Evolutionary conservation across 2,888 invertebrate species (phyloP).

Genomic region (Epirrhoe alternata): DNA sequence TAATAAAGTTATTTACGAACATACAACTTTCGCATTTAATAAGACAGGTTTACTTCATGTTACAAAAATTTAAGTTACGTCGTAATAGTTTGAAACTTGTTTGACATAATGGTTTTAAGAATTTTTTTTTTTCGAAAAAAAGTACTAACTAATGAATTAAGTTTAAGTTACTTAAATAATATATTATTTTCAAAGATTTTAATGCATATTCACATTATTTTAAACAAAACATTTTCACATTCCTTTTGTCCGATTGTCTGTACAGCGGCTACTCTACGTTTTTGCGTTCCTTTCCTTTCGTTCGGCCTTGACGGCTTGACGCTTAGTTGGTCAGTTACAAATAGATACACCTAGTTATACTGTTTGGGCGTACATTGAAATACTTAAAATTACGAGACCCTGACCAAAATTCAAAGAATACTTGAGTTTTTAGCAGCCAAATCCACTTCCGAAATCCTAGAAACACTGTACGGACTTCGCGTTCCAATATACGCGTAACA

Average conservation of each 20-base stretch:
- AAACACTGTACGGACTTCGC: too few relatives aligned
- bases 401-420: not conserved
- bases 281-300: slow-evolving; percentile 76
- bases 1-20: slow-evolving; percentile 3
- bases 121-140: too few relatives aligned
- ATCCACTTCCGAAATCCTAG: too few relatives aligned
- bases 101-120: too few relatives aligned
- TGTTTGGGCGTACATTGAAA: slow-evolving; percentile 4
- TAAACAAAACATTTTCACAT: slow-evolving; percentile 13
- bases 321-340: slow-evolving; percentile 39
- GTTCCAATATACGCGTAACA: too few relatives aligned
- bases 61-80: not conserved
- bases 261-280: slow-evolving; percentile 56
- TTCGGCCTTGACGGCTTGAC: slow-evolving; percentile 68
- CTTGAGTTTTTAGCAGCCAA: not conserved
- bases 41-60: not conserved
- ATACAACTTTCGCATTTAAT: slow-evolving; percentile 5
- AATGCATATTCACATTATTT: not conserved
- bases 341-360: slow-evolving; percentile 5
- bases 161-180: too few relatives aligned
- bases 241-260: slow-evolving; percentile 40
- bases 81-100: not conserved
- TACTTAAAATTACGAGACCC: not conserved
- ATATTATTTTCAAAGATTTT: not conserved
- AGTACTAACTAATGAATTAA: too few relatives aligned